These are phyloP conservation scores for Nothobranchius furzeri DNA, from an alignment of 2,113 vertebrate species.

Conservation along the genomic window DNA sequence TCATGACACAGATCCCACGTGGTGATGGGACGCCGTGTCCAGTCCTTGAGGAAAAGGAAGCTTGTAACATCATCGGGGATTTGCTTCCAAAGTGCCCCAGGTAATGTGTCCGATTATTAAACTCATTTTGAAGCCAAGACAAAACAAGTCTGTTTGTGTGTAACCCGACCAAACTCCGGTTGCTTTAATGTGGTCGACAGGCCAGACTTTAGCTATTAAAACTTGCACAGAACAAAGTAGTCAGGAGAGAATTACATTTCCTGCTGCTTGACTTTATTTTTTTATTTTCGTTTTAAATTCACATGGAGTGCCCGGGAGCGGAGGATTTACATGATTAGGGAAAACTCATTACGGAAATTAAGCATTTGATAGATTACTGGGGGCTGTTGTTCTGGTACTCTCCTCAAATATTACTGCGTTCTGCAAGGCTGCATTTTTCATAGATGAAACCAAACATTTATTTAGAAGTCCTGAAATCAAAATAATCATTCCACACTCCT, in stretches of 20 bases:
- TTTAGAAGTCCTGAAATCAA: constrained; percentile 53
- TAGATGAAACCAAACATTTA: constrained; percentile 59
- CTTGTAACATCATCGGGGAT: constrained; percentile 82
- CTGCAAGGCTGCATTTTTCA: constrained; percentile 64
- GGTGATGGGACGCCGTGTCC: constrained; percentile 83
- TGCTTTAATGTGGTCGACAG: background rate
- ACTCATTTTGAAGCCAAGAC: background rate
- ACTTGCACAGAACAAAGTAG: constrained; percentile 51
- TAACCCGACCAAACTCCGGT: constrained; percentile 7
- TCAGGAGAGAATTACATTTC: constrained; percentile 61
- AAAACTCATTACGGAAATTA: constrained; percentile 77
- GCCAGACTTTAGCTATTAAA: constrained; percentile 29
- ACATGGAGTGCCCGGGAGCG: constrained; percentile 59
- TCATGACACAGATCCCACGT: constrained; percentile 77
- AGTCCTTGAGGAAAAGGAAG: constrained; percentile 87
- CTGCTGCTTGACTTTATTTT: constrained; percentile 58
- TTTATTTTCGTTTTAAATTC: constrained; percentile 62
- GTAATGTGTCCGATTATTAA: constrained; percentile 68
- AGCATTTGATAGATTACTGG: constrained; percentile 76
- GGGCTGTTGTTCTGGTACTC: constrained; percentile 75
- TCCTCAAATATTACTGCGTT: constrained; percentile 64
- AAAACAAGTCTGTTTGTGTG: too few relatives aligned
- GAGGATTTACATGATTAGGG: constrained; percentile 70
- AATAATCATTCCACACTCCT: constrained; percentile 19
- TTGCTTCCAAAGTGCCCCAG: constrained; percentile 87